Evolutionary conservation across 2,888 invertebrate species (phyloP), one percentile per base, ranked within the genome.

Genomic region (Drosophila limbata): DNA sequence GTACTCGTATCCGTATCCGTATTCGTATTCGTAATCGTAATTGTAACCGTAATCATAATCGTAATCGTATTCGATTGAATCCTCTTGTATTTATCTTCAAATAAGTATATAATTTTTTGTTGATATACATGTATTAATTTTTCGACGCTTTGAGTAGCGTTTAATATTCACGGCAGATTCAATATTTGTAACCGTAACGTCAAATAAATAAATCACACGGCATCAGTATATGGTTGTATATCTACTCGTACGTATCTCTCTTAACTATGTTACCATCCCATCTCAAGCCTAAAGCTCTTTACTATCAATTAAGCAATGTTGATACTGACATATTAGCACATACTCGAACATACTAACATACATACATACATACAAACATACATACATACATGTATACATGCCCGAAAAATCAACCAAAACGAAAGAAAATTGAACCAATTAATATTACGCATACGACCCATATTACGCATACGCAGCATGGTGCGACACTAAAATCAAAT

Each of bases 271-370:
- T 65, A 51, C 73, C 68, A 79, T 79, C 39, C 42, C 51, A 68
- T 51, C 48, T 63, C 76, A 70, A 74, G 72, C 73, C 73, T 55
- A 53, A 65, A 71, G 21, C 37, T 44, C 44, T 48, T 52, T 44
- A 28, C 42, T 53, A 80, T 45, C 60, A 73, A 65, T 45, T 69
- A 81, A 87, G 89, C 61, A 77, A 80, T 21, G 5, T 52, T 42
- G n/a, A 57, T 61, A 44, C 44, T 42, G 44, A 56, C 17, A 33
- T 17, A 11, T 1, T 13, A 35, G 6, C n/a, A 33, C 50, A 33
- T 35, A 6, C 21, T n/a, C 55, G 31, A 53, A 44, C 50, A 56
- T 40, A 19, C 44, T 35, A 42, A 52, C 19, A 63, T 51, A 2
- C 28, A 28, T 28, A 28, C 28, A 28, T 28, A 8, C 5, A 28